Percentiles rank a stretch among this genome's conserved stretches.
These are phyloP conservation scores for Endotricha flammealis DNA, from an alignment of 2,888 invertebrate species.

Conservation along the genomic window DNA sequence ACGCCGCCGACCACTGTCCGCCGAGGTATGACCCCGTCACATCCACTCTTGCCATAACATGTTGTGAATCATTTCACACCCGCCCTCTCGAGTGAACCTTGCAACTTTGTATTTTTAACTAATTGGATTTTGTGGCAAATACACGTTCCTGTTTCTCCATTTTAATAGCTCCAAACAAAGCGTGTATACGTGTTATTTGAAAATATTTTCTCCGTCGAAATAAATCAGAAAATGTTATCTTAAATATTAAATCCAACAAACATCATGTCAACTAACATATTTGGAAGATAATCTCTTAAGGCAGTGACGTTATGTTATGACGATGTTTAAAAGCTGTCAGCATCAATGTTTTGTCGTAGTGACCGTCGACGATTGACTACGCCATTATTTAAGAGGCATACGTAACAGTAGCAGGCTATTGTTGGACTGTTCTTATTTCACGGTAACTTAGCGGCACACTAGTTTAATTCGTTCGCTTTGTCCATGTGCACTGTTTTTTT, in stretches of 20 bases:
- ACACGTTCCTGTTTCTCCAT: too few species aligned
- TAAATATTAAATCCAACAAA: too few species aligned
- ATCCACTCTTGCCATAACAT: slow-evolving; percentile 22
- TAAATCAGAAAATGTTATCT: too few species aligned
- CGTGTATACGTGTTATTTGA: too few species aligned
- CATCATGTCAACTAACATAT: too few species aligned
- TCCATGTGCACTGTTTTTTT: slow-evolving; percentile 19
- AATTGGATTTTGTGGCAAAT: neutral
- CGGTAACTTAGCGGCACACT: slow-evolving; percentile 50
- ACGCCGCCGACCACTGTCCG: slow-evolving; percentile 17
- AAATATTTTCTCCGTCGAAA: too few species aligned
- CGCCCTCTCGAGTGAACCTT: neutral
- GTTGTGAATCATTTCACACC: slow-evolving; percentile 17
- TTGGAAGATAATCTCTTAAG: too few species aligned
- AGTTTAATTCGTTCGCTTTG: slow-evolving; percentile 22
- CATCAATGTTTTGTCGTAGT: too few species aligned
- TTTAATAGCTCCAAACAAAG: too few species aligned
- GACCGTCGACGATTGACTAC: slow-evolving; percentile 12
- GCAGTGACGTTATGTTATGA: too few species aligned
- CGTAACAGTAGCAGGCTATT: slow-evolving; percentile 54
- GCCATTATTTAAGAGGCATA: slow-evolving; percentile 44
- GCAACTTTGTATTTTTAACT: neutral
- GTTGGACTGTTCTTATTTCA: slow-evolving; percentile 61
- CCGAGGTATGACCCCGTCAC: slow-evolving; percentile 40
- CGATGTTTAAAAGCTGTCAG: too few species aligned